A percentile compares a stretch with the other conserved stretches of the same genome.
These are phyloP conservation scores for Eupristina koningsbergeri DNA, from an alignment of 1,140 invertebrate species.

Conservation along the genomic window DNA sequence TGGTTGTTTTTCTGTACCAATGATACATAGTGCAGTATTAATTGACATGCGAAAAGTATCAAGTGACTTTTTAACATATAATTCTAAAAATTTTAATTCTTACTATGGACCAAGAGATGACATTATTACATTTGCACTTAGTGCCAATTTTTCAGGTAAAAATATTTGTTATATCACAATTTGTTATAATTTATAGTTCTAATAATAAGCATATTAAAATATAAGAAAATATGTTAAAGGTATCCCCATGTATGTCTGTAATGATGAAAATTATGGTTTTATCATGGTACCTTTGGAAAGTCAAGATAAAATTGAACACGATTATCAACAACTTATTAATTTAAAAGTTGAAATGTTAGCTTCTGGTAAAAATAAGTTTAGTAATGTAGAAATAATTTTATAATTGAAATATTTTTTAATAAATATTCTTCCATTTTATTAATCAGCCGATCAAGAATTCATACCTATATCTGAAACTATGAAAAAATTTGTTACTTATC, in stretches of 20 bases:
- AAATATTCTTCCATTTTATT: slow-evolving; percentile 10
- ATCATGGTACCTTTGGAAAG: slow-evolving; percentile 85
- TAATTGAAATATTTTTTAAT: neutral
- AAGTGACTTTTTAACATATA: slow-evolving; percentile 85
- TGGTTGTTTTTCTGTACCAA: slow-evolving; percentile 90
- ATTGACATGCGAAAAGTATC: slow-evolving; percentile 80
- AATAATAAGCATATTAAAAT: too few relatives aligned
- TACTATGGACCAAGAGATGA: slow-evolving; percentile 90
- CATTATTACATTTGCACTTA: slow-evolving; percentile 93
- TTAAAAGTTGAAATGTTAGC: slow-evolving; percentile 82
- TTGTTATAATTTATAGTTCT: neutral
- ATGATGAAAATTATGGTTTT: slow-evolving; percentile 87
- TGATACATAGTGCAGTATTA: slow-evolving; percentile 93
- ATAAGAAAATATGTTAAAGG: slow-evolving; percentile 63
- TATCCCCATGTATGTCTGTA: slow-evolving; percentile 85
- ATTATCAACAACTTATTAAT: slow-evolving; percentile 84
- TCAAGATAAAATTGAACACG: slow-evolving; percentile 78
- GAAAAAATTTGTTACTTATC: slow-evolving; percentile 72
- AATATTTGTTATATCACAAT: neutral
- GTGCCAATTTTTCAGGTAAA: slow-evolving; percentile 82
- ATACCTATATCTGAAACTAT: slow-evolving; percentile 59
- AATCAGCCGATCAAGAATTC: slow-evolving; percentile 55
- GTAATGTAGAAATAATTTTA: neutral
- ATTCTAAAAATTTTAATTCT: slow-evolving; percentile 76
- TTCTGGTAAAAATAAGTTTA: slow-evolving; percentile 68